phyloP scores from a whole-genome alignment of 2,888 invertebrate genomes.

The Leucoma salicis region DNA sequence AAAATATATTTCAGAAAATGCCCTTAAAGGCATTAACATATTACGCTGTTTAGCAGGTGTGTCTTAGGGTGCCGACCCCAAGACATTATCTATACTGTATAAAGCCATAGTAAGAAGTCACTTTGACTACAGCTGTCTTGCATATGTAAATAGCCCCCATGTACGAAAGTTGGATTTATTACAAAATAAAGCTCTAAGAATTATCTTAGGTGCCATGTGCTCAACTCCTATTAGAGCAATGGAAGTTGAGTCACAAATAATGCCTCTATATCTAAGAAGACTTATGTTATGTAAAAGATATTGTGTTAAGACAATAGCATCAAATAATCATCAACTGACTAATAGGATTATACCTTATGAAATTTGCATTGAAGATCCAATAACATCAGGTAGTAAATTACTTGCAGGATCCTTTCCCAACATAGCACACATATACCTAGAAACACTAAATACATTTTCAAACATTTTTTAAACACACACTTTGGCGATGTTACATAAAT shows the following conservation, averaged over 20 bases:
- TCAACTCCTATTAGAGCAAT: conserved; percentile 10
- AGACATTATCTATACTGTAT: conserved; percentile 4
- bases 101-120: neutral
- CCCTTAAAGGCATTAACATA: conserved; percentile 13
- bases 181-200: conserved; percentile 5
- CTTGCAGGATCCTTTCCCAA: neutral
- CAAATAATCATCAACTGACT: neutral
- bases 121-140: conserved; percentile 3
- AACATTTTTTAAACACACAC: no score
- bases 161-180: conserved; percentile 13
- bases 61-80: conserved; percentile 6
- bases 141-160: conserved; percentile 13
- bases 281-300: neutral
- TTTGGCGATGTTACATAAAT: no score
- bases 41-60: conserved; percentile 16
- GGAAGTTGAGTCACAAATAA: neutral
- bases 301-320: neutral
- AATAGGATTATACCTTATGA: neutral
- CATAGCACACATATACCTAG: no score
- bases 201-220: conserved; percentile 11
- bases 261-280: conserved; percentile 1
- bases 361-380: neutral
- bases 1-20: conserved; percentile 8
- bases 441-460: no score
- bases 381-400: neutral